These are phyloP conservation scores for Notarius lentiginosus DNA, from an alignment of 2,113 vertebrate species.

Conservation along the genomic window DNA sequence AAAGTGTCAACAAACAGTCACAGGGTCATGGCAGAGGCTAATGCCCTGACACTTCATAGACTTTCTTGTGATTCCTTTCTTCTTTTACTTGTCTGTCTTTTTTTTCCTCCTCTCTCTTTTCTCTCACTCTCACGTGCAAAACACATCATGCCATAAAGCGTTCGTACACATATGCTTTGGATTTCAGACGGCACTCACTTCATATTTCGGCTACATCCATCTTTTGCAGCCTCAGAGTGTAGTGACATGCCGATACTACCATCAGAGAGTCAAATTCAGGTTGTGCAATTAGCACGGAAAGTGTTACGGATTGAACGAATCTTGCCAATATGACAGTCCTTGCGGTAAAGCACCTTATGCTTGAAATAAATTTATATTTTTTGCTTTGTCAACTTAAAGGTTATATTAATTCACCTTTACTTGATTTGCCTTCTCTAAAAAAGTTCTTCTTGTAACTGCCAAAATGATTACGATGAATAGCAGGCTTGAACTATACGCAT, in stretches of 20 bases:
- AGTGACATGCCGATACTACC: constrained; percentile 3
- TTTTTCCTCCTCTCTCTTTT: neutral
- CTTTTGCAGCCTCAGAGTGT: constrained; percentile 25
- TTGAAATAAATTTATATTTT: neutral
- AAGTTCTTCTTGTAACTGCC: neutral
- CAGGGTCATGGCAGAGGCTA: constrained; percentile 68
- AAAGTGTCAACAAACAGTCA: constrained; percentile 77
- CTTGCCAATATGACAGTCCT: neutral
- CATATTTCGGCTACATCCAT: constrained; percentile 45
- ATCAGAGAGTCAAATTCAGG: neutral
- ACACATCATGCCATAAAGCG: constrained; percentile 37
- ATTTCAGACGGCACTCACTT: constrained; percentile 45
- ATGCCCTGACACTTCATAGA: constrained; percentile 44
- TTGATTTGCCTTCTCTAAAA: neutral
- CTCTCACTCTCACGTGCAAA: constrained; percentile 27
- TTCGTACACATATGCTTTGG: constrained; percentile 35
- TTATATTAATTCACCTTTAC: neutral
- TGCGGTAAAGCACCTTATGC: neutral
- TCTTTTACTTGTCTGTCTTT: constrained; percentile 22
- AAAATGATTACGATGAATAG: neutral
- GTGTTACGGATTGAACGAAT: neutral
- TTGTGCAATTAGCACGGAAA: neutral
- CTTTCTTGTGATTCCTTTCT: constrained; percentile 61
- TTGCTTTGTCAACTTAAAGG: neutral
- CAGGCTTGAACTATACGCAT: neutral